These are phyloP conservation scores for Cottoperca gobio DNA, from an alignment of 2,797 vertebrate species.

Conservation along the genomic window DNA sequence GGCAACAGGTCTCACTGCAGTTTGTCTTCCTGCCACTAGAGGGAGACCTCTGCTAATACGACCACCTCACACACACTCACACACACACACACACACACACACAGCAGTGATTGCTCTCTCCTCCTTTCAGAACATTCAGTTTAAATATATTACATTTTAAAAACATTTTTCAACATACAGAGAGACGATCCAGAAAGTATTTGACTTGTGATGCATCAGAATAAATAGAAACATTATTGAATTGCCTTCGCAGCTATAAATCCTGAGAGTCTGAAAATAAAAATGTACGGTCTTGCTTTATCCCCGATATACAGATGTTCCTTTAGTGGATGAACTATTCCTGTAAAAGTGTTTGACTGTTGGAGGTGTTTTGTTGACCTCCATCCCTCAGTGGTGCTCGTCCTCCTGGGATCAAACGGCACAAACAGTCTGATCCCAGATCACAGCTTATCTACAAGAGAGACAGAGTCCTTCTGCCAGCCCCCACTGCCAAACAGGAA, in stretches of 20 bases:
- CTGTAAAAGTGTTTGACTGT: neutral
- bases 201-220: neutral
- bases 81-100: neutral
- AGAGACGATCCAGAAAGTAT: neutral
- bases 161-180: neutral
- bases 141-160: neutral
- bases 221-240: neutral
- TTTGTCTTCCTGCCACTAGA: conserved; percentile 51
- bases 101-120: neutral
- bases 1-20: neutral
- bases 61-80: neutral
- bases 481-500: conserved; percentile 70
- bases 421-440: conserved; percentile 14
- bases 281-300: no score
- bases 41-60: conserved; percentile 40
- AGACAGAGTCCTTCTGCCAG: conserved; percentile 46
- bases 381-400: fast-evolving
- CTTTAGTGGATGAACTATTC: no score
- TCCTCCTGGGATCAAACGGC: neutral
- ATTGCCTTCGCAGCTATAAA: neutral
- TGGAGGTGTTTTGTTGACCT: neutral
- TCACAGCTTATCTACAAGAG: conserved; percentile 46
- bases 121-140: neutral
- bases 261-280: no score
- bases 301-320: no score